phyloP scores from a whole-genome alignment of 2,888 invertebrate genomes.

The Cacoxenus indagator region DNA sequence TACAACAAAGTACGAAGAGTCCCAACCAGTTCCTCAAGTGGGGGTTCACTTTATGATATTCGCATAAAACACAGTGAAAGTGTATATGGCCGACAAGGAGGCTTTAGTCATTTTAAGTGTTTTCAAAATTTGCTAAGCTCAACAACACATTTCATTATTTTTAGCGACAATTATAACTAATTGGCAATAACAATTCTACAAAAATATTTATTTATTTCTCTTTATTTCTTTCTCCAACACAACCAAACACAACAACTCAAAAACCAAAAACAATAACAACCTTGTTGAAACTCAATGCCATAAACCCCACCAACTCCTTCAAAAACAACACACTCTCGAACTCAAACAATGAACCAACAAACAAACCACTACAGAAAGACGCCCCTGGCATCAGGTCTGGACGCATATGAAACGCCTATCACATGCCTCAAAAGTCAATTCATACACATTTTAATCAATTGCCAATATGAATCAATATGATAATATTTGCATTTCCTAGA shows the following conservation, averaged over 20 bases:
- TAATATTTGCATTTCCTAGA: no score
- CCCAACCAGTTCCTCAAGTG: no score
- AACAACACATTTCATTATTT: constrained; percentile 13
- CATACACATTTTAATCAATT: no score
- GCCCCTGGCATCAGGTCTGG: constrained; percentile 70
- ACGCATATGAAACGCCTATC: constrained; percentile 70
- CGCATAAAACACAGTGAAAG: no score
- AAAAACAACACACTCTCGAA: neutral
- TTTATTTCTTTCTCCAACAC: constrained; percentile 39
- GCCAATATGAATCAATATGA: no score
- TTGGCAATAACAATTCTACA: constrained; percentile 42
- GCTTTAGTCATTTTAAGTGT: constrained; percentile 22
- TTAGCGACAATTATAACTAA: constrained; percentile 26
- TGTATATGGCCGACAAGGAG: no score
- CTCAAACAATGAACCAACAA: constrained; percentile 18
- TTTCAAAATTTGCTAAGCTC: constrained; percentile 3
- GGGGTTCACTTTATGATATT: no score
- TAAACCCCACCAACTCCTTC: constrained; percentile 8
- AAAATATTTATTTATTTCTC: constrained; percentile 44
- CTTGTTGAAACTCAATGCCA: neutral
- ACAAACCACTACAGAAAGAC: constrained; percentile 59
- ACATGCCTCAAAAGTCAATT: constrained; percentile 68
- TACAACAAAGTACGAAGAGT: no score
- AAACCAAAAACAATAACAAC: constrained; percentile 24
- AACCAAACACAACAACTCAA: constrained; percentile 28